Evolutionary conservation across 2,113 vertebrate species (phyloP).

Genomic region (Hydropotes inermis): DNA sequence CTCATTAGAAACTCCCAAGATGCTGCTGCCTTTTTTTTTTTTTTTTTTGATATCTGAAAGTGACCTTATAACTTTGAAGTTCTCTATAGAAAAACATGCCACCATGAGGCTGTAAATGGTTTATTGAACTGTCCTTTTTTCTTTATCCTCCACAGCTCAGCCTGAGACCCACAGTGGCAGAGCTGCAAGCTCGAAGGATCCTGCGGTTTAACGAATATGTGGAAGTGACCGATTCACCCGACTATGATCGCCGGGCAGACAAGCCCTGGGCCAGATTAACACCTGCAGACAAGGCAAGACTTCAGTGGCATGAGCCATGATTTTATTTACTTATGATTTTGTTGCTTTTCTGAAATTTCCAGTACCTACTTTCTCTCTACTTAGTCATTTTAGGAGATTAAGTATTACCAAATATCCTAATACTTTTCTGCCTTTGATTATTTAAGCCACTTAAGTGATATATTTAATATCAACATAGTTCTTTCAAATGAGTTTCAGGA

Average conservation of each 20-base stretch:
- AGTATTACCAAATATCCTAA: neutral
- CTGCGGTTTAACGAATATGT: conserved; percentile 97
- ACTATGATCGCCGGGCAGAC: conserved; percentile 96
- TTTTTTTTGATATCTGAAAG: conserved; percentile 77
- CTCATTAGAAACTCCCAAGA: conserved; percentile 73
- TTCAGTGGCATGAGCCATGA: neutral
- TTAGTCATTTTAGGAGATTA: neutral
- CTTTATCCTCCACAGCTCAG: conserved; percentile 85
- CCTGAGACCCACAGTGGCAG: conserved; percentile 96
- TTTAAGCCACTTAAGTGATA: neutral
- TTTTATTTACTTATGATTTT: neutral
- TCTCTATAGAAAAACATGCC: conserved; percentile 59
- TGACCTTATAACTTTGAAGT: conserved; percentile 79
- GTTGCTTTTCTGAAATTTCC: neutral
- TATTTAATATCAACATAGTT: neutral
- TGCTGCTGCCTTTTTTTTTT: conserved; percentile 73
- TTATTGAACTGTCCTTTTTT: conserved; percentile 53
- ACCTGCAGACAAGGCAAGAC: conserved; percentile 95
- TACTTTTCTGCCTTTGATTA: neutral
- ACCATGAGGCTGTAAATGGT: neutral
- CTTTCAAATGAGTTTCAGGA: neutral
- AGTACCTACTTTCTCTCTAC: neutral
- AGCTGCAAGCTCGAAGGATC: conserved; percentile 95
- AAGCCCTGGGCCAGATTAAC: conserved; percentile 98
- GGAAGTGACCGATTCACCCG: conserved; percentile 95